Conservation (phyloP, 1,140 invertebrate genomes). For the Dermatophagoides farinae region DNA sequence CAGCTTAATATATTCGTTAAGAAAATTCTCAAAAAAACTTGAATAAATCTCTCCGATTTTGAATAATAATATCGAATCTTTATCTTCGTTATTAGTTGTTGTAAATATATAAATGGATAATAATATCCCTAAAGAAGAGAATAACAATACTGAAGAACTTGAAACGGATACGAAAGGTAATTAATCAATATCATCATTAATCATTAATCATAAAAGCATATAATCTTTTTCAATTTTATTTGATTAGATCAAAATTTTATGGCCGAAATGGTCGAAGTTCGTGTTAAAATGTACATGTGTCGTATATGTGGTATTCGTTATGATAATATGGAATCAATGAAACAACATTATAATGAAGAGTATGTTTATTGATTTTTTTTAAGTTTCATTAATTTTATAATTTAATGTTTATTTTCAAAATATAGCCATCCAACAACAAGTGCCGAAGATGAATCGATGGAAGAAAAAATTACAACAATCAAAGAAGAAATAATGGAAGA, state of each 20-base stretch:
- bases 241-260: not conserved
- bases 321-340: not conserved
- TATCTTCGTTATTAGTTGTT: too few species aligned
- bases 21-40: too few species aligned
- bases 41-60: too few species aligned
- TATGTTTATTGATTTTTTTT: not conserved
- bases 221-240: not conserved
- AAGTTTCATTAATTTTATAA: not conserved
- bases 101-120: too few species aligned
- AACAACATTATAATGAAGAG: not conserved
- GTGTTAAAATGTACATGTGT: not conserved
- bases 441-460: not conserved
- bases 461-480: not conserved
- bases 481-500: not conserved
- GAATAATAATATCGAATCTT: too few species aligned
- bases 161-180: too few species aligned
- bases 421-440: not conserved
- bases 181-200: too few species aligned
- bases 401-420: not conserved
- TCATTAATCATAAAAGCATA: too few species aligned
- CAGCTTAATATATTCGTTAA: too few species aligned
- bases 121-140: too few species aligned
- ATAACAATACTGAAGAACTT: too few species aligned
- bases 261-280: not conserved
- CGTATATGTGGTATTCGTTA: not conserved